Percentiles rank a stretch among this genome's conserved stretches.
Evolutionary conservation across 2,113 vertebrate genomes (phyloP).

Genomic region (Origma solitaria): DNA sequence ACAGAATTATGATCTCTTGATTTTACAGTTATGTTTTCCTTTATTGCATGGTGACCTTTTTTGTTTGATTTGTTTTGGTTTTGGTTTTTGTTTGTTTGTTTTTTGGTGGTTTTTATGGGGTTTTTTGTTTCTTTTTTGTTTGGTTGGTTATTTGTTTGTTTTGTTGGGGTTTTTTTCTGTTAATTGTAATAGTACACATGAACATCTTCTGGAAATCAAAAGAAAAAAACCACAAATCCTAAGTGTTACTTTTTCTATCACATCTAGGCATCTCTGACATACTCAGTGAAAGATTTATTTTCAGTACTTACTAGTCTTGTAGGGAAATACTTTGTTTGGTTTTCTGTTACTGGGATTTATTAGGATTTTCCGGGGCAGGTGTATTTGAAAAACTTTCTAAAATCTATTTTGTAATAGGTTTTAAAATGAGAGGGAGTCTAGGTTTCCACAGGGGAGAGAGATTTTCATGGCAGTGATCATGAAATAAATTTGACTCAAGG

Average conservation of each 20-base stretch:
- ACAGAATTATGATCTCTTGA: background rate
- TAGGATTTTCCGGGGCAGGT: background rate
- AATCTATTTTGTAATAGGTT: background rate
- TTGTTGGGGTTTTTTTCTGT: background rate
- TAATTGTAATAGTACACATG: background rate
- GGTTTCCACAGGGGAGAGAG: background rate
- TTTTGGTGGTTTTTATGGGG: no score
- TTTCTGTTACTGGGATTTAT: background rate
- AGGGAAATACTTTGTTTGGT: background rate
- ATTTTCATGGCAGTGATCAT: background rate
- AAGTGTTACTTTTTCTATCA: background rate
- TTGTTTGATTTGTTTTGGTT: no score
- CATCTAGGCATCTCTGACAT: background rate
- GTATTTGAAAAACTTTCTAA: background rate
- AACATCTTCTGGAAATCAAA: background rate
- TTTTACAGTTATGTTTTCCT: background rate
- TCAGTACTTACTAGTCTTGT: background rate
- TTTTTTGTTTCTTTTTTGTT: no score
- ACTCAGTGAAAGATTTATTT: background rate
- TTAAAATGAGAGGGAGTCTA: background rate
- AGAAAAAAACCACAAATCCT: background rate
- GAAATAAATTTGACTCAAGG: background rate
- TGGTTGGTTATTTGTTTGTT: no score
- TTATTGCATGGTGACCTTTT: accelerated
- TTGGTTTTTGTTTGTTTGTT: no score